phyloP scores from a whole-genome alignment of 2,113 vertebrate genomes.

The Sporophila hypoxantha region DNA sequence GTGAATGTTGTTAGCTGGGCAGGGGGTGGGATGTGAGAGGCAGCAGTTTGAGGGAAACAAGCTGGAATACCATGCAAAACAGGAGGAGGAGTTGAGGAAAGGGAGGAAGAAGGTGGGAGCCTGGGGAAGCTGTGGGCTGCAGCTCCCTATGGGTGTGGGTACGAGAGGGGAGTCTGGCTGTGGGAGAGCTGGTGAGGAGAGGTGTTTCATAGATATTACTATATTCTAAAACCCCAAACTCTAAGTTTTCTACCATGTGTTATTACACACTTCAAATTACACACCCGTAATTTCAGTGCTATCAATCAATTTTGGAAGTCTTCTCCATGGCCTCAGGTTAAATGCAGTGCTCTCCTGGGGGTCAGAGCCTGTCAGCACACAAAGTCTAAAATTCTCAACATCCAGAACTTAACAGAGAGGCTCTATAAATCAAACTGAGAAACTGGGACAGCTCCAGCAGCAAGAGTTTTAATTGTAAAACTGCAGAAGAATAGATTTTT shows the following conservation, averaged over 20 bases:
- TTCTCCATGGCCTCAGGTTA: not conserved
- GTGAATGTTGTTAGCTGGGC: not conserved
- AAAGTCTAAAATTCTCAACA: not conserved
- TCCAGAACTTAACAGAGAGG: not conserved
- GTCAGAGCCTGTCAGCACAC: not conserved
- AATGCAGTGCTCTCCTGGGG: not conserved
- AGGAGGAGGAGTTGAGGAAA: not conserved
- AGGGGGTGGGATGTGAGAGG: not conserved
- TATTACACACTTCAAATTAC: not conserved
- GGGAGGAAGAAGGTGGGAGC: not conserved
- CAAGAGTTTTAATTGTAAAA: not conserved
- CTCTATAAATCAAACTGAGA: not conserved
- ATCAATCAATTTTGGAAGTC: not conserved
- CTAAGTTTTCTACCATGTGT: not conserved
- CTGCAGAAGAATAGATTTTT: not conserved
- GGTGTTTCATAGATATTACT: not conserved
- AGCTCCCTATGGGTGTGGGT: fast-evolving
- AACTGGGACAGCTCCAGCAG: not conserved
- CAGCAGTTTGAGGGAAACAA: not conserved
- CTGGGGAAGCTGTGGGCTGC: not conserved
- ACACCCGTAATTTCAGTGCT: not conserved
- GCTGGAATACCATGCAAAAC: not conserved
- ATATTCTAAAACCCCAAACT: not conserved
- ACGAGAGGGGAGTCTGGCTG: fast-evolving
- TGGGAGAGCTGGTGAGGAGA: not conserved